A percentile compares a stretch with the other conserved stretches of the same genome.
Evolutionary conservation across 2,797 vertebrate species (phyloP).

Genomic region (Poeciliopsis turneri): DNA sequence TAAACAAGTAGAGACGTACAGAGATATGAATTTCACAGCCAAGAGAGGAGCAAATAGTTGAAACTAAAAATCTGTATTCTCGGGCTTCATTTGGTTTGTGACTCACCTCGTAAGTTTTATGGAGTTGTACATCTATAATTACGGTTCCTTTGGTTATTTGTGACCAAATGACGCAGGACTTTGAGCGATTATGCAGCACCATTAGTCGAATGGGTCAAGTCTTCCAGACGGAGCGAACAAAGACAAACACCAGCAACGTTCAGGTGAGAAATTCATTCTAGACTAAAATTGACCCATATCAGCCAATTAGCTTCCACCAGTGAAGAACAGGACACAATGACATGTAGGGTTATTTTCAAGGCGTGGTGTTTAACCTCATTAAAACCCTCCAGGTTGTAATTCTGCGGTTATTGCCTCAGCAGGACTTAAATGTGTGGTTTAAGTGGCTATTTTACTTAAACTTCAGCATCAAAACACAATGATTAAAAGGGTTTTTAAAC

Average conservation of each 20-base stretch:
- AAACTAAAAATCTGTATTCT: neutral
- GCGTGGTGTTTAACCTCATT: constrained; percentile 59
- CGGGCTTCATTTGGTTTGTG: too few species aligned
- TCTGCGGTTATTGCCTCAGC: constrained; percentile 49
- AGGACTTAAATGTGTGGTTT: constrained; percentile 48
- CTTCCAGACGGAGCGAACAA: constrained; percentile 30
- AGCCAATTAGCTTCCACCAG: constrained; percentile 53
- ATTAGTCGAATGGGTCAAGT: constrained; percentile 49
- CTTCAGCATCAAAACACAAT: neutral
- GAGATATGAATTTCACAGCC: neutral
- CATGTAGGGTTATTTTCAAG: constrained; percentile 51
- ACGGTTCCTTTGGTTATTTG: constrained; percentile 27
- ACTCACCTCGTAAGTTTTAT: too few species aligned
- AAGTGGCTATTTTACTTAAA: constrained; percentile 34
- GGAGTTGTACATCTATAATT: neutral
- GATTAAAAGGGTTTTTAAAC: neutral
- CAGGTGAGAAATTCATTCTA: constrained; percentile 37
- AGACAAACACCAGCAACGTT: constrained; percentile 30
- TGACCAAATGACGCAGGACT: constrained; percentile 29
- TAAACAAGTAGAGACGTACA: neutral
- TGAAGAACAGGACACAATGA: constrained; percentile 41
- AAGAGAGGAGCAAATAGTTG: neutral
- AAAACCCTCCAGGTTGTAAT: constrained; percentile 45
- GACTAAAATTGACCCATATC: constrained; percentile 51
- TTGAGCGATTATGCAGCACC: constrained; percentile 35